phyloP scores from a whole-genome alignment of 2,888 invertebrate species.

The Leptogaster cylindrica region DNA sequence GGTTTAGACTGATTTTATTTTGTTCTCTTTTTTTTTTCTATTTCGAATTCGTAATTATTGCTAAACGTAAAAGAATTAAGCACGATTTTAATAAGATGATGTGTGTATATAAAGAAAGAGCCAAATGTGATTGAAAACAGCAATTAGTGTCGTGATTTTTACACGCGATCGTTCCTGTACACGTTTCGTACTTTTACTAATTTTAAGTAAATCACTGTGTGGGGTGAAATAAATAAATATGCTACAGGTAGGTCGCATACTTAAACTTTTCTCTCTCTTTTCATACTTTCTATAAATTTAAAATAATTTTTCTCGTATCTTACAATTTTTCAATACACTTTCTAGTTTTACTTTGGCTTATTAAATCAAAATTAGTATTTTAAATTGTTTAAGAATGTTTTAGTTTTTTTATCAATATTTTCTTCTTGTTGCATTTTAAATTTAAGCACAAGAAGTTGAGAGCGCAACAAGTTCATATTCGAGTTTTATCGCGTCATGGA shows the following conservation, averaged over 20 bases:
- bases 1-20: slow-evolving; percentile 6
- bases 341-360: slow-evolving; percentile 13
- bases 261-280: slow-evolving; percentile 4
- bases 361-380: too few species aligned
- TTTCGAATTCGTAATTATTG: slow-evolving; percentile 4
- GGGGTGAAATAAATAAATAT: neutral
- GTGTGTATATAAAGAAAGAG: slow-evolving; percentile 22
- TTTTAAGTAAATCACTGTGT: neutral
- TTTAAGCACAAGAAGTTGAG: too few species aligned
- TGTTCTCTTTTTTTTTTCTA: neutral
- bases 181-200: slow-evolving; percentile 12
- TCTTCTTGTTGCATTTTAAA: too few species aligned
- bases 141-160: neutral
- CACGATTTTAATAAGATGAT: too few species aligned
- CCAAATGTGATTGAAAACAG: slow-evolving; percentile 2
- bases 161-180: slow-evolving; percentile 13
- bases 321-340: slow-evolving; percentile 8
- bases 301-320: neutral
- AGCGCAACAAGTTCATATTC: too few species aligned
- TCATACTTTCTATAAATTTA: neutral
- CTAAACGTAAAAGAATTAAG: neutral
- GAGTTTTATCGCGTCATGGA: too few species aligned
- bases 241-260: slow-evolving; percentile 35
- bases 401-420: too few species aligned
- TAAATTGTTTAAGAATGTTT: too few species aligned